A percentile compares a stretch with the other conserved stretches of the same genome.
Conservation (phyloP, 1,140 invertebrate genomes). For the Drosophila lacertosa region DNA sequence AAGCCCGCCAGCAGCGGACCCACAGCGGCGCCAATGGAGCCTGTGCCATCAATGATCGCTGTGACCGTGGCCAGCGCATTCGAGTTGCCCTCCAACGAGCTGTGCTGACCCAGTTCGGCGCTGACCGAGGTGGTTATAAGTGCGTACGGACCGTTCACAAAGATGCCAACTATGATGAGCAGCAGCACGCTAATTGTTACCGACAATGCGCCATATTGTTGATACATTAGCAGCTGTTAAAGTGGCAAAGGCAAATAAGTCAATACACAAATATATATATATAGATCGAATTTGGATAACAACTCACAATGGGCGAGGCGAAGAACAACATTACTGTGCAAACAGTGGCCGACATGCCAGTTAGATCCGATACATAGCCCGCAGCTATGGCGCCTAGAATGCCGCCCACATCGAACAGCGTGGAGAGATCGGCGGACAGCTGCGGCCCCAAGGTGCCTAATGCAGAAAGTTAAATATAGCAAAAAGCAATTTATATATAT, state of each 20-base stretch:
- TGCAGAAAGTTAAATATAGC: background rate
- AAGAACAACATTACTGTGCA: slow-evolving; percentile 92
- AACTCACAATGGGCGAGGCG: slow-evolving; percentile 92
- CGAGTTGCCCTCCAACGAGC: slow-evolving; percentile 91
- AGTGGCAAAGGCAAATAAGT: slow-evolving; percentile 19
- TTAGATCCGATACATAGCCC: slow-evolving; percentile 93
- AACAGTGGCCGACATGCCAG: slow-evolving; percentile 92
- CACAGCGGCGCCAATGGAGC: slow-evolving; percentile 95
- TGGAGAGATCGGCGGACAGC: slow-evolving; percentile 93
- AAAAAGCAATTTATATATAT: background rate
- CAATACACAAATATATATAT: slow-evolving; percentile 18
- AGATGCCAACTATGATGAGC: slow-evolving; percentile 90
- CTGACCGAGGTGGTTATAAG: slow-evolving; percentile 98
- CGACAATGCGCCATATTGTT: slow-evolving; percentile 88
- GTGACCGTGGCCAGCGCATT: slow-evolving; percentile 97
- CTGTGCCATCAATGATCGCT: slow-evolving; percentile 98
- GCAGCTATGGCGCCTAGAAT: slow-evolving; percentile 95
- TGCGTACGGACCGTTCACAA: slow-evolving; percentile 98
- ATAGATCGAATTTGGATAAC: too few species aligned
- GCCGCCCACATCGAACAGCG: slow-evolving; percentile 95
- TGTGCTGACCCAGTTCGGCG: slow-evolving; percentile 94
- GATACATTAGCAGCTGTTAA: slow-evolving; percentile 91
- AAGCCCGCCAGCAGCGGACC: slow-evolving; percentile 96
- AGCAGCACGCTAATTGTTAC: slow-evolving; percentile 88
- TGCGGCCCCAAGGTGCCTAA: slow-evolving; percentile 89